These are phyloP conservation scores for Arvicanthis niloticus DNA, from an alignment of 2,113 vertebrate species.

Conservation along the genomic window DNA sequence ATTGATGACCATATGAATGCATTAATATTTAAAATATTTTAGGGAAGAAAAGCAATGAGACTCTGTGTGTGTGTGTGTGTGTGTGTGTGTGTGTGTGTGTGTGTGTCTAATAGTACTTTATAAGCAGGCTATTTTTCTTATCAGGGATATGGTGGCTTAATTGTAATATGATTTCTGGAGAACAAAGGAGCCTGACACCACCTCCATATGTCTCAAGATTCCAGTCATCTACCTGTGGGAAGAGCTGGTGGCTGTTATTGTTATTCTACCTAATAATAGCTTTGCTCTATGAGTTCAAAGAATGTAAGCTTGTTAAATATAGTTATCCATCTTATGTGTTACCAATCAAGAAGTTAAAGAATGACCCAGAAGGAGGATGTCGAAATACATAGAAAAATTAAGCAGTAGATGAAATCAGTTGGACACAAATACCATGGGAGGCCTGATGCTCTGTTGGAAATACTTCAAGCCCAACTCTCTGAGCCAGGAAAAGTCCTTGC, in stretches of 20 bases:
- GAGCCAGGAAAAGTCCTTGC: not conserved
- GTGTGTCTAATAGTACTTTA: conserved; percentile 20
- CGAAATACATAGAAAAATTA: not conserved
- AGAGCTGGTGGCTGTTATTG: not conserved
- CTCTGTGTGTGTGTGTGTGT: not conserved
- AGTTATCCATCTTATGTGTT: not conserved
- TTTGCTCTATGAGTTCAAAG: not conserved
- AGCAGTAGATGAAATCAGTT: not conserved
- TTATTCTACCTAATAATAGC: not conserved
- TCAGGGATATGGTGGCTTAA: not conserved
- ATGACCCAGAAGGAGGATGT: not conserved
- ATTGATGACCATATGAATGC: not conserved
- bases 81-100: not conserved
- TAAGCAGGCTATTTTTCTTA: not conserved
- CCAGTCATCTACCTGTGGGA: not conserved
- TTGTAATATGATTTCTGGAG: not conserved
- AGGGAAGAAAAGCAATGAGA: not conserved
- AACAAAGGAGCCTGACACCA: not conserved
- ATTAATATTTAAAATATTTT: not conserved
- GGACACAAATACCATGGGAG: not conserved
- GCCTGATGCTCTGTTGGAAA: not conserved
- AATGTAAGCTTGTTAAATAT: not conserved
- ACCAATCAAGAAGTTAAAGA: not conserved
- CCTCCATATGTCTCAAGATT: not conserved
- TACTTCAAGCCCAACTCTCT: not conserved